These are phyloP conservation scores for Ciconia nigra DNA, from an alignment of 2,797 vertebrate genomes.

Conservation along the genomic window DNA sequence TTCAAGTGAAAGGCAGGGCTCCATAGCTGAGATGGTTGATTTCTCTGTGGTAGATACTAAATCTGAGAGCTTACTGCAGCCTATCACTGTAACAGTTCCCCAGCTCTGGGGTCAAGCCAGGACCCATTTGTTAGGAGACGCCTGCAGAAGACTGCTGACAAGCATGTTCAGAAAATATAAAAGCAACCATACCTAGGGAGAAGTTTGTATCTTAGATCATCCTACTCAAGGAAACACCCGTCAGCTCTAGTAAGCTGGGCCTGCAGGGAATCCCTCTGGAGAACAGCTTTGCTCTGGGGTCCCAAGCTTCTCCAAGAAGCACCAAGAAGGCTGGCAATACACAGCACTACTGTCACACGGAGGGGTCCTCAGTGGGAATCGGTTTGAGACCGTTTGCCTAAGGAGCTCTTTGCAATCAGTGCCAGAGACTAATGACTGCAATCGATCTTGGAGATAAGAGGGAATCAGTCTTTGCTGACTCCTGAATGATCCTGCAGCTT, in stretches of 20 bases:
- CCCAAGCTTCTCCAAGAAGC: not conserved
- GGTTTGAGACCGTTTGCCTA: not conserved
- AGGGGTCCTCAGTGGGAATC: not conserved
- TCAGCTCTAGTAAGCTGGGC: not conserved
- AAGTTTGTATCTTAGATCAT: not conserved
- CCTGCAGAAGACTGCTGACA: not conserved
- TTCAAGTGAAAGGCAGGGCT: not conserved
- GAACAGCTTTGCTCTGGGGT: not conserved
- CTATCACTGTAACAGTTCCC: not conserved
- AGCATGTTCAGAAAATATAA: not conserved
- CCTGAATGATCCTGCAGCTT: not conserved
- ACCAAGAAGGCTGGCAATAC: not conserved
- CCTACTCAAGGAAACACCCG: not conserved
- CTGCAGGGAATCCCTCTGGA: not conserved
- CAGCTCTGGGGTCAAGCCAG: not conserved
- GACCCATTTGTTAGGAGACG: not conserved
- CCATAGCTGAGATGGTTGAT: not conserved
- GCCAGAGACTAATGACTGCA: not conserved
- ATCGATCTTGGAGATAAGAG: not conserved
- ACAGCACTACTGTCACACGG: not conserved
- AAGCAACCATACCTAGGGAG: not conserved
- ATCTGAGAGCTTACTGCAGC: not conserved
- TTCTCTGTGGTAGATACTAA: not conserved
- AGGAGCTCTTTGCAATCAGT: not conserved
- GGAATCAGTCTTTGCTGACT: not conserved